phyloP scores from a whole-genome alignment of 2,113 vertebrate species.

The Cyanoderma ruficeps region DNA sequence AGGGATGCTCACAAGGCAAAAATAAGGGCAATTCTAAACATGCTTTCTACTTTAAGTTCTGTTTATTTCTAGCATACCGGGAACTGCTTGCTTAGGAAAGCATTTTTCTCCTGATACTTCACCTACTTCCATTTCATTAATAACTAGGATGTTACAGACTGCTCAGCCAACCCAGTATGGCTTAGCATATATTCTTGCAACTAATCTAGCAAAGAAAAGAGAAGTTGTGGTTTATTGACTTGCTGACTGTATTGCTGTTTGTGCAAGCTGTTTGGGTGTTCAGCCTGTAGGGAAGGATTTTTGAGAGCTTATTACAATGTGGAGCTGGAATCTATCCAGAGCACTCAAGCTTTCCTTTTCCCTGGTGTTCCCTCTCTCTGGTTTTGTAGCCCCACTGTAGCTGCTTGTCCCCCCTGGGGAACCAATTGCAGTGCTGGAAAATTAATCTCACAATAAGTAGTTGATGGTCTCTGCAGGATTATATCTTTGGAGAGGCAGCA shows the following conservation, averaged over 20 bases:
- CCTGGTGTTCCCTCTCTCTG: neutral
- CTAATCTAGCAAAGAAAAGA: neutral
- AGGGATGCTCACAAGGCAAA: neutral
- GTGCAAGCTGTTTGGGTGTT: neutral
- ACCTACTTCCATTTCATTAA: neutral
- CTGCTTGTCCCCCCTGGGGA: neutral
- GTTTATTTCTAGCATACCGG: neutral
- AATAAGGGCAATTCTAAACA: neutral
- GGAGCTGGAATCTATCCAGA: neutral
- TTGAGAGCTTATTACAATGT: neutral
- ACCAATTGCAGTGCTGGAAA: neutral
- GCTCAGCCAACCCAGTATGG: neutral
- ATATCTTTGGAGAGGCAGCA: neutral
- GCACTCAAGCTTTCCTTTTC: neutral
- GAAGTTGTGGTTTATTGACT: neutral
- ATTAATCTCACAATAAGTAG: neutral
- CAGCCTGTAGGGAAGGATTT: neutral
- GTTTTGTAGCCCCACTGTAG: neutral
- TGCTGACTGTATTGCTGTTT: neutral
- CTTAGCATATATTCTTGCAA: neutral
- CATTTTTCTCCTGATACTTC: neutral
- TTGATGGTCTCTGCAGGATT: neutral
- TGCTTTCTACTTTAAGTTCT: neutral
- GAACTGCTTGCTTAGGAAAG: neutral
- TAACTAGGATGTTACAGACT: neutral